phyloP scores from a whole-genome alignment of 2,888 invertebrate genomes.

The Oscheius sp. region DNA sequence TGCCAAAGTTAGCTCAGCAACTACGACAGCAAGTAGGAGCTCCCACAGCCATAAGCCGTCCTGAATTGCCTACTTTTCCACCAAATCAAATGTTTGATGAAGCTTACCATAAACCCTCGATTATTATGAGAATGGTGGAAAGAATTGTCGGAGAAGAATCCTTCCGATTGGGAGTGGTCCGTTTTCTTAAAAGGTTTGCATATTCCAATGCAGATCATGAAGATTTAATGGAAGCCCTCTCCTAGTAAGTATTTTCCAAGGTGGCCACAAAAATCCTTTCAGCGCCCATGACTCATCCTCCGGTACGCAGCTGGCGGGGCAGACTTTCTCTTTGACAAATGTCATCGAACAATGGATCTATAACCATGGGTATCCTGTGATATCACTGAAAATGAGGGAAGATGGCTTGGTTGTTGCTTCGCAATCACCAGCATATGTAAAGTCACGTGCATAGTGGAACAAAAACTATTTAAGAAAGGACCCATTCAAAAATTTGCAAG shows the following conservation, averaged over 20 bases:
- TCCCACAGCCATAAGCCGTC: constrained; percentile 39
- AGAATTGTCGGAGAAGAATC: constrained; percentile 51
- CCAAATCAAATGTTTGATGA: constrained; percentile 38
- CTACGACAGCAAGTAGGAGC: background rate
- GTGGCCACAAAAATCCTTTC: constrained; percentile 30
- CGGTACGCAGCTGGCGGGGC: constrained; percentile 54
- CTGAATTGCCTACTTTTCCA: constrained; percentile 33
- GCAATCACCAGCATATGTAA: constrained; percentile 5
- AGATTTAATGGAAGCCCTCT: constrained; percentile 59
- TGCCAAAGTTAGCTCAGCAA: background rate
- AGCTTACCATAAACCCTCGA: constrained; percentile 47
- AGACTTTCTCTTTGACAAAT: constrained; percentile 54
- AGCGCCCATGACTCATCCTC: constrained; percentile 56
- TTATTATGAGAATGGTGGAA: constrained; percentile 61
- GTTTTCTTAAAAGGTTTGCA: constrained; percentile 50
- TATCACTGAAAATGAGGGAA: constrained; percentile 42
- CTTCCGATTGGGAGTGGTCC: constrained; percentile 55
- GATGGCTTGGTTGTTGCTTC: constrained; percentile 17
- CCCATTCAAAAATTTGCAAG: background rate
- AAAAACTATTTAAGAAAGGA: background rate
- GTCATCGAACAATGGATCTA: constrained; percentile 64
- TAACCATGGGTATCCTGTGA: constrained; percentile 59
- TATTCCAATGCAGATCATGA: constrained; percentile 63
- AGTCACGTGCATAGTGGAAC: constrained; percentile 7
- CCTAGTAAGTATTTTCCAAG: constrained; percentile 46